Base-by-base conservation (phyloP, 2,113 vertebrate genomes). In the Myotis lucifugus region DNA sequence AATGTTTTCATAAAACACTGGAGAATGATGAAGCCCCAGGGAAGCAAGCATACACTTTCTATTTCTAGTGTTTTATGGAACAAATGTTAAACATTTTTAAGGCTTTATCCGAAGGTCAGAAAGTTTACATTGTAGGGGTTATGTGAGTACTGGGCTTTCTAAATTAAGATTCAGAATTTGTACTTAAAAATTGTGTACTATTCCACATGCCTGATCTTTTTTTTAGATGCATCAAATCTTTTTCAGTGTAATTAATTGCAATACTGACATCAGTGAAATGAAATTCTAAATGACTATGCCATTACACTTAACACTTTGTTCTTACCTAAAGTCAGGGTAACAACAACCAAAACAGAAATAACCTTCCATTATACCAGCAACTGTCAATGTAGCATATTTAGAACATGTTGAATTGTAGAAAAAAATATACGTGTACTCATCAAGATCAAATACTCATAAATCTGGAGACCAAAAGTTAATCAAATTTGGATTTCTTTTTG, bases 171-270 rank as follows among this genome's bases (percentile, higher is more conserved):
- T 94, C 50, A 92, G 61, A 95, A 93, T 92, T 95, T 0, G 0
- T 93, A 86, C 37, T 32, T 92, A 74, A 91, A 96, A 93, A 66
- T 92, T 34, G 14, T 91, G 40, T 91, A 46, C 54, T 29, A 5
- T 97, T 97, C 91, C 64, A 88, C 88, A 89, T 87, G 96, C 84
- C 77, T 93, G 69, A 86, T 27, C 95, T 87, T 94, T 87, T n/a
- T 86, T 79, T 91, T 14, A 66, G 37, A 89, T 72, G 66, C 23
- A 94, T 92, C 74, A 81, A 61, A 40, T 95, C 27, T 66, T 88
- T 92, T 94, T 72, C 8, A 83, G 21, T 88, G 32, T 93, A 94
- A 95, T 97, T 97, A 89, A 93, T 95, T 61, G 59, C 90, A 91
- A 29, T 91, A 73, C 48, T 93, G 77, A 92, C 66, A 93, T 95